A percentile compares a stretch with the other conserved stretches of the same genome.
These are phyloP conservation scores for Aradus depressus DNA, from an alignment of 2,888 invertebrate species.

Conservation along the genomic window DNA sequence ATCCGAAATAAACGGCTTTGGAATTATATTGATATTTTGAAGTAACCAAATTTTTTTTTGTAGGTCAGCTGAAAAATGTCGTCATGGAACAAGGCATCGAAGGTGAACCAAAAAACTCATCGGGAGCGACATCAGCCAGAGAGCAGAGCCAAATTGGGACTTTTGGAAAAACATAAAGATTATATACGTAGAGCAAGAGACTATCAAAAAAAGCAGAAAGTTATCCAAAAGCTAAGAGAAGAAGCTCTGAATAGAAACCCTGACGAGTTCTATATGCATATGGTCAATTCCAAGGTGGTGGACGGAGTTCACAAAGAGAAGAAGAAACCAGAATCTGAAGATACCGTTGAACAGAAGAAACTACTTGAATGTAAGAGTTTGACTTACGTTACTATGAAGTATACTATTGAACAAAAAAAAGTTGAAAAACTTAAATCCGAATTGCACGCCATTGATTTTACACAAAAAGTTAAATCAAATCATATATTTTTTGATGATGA, in stretches of 20 bases:
- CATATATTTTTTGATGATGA: slow-evolving; percentile 72
- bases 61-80: no score
- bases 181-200: slow-evolving; percentile 67
- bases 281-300: slow-evolving; percentile 74
- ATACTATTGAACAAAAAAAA: slow-evolving; percentile 70
- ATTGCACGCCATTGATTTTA: slow-evolving; percentile 70
- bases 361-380: slow-evolving; percentile 87
- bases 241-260: slow-evolving; percentile 87
- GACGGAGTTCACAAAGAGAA: slow-evolving; percentile 45
- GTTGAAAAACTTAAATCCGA: slow-evolving; percentile 61
- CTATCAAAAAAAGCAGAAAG: slow-evolving; percentile 69
- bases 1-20: no score
- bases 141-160: slow-evolving; percentile 60
- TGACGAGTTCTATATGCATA: slow-evolving; percentile 97
- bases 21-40: no score
- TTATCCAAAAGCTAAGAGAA: slow-evolving; percentile 67
- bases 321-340: slow-evolving; percentile 45
- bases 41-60: no score
- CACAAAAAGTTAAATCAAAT: slow-evolving; percentile 54
- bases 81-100: slow-evolving; percentile 79
- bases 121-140: slow-evolving; percentile 77
- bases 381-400: slow-evolving; percentile 77
- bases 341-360: slow-evolving; percentile 71
- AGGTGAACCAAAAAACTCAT: slow-evolving; percentile 73
- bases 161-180: slow-evolving; percentile 82